phyloP scores from a whole-genome alignment of 2,113 vertebrate genomes.

The Sialia sialis region DNA sequence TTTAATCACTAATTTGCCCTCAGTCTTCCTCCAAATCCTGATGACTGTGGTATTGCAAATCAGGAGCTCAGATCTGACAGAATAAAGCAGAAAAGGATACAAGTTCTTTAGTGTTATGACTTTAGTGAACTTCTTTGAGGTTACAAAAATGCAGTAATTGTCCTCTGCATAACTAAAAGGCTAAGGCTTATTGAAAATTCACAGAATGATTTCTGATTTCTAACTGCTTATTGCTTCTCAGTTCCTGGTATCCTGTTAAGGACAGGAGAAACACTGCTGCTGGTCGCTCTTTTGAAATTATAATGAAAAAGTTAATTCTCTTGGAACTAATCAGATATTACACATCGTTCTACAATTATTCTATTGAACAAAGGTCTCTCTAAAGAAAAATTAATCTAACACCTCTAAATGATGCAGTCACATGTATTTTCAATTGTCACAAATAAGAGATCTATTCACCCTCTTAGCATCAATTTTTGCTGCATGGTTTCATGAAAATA shows the following conservation, averaged over 20 bases:
- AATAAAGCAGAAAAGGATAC: neutral
- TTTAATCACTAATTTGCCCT: neutral
- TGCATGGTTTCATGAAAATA: neutral
- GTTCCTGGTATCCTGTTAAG: neutral
- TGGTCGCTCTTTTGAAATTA: neutral
- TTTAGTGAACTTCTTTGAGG: neutral
- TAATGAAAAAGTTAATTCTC: slow-evolving; percentile 38
- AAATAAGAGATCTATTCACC: neutral
- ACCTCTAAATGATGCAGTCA: neutral
- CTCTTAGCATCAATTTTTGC: neutral
- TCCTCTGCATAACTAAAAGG: neutral
- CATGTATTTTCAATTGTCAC: slow-evolving; percentile 1
- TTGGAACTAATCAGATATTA: slow-evolving; percentile 28
- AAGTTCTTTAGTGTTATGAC: neutral
- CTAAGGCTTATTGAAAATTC: neutral
- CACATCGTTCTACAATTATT: neutral
- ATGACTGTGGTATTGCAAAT: neutral
- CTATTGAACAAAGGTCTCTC: neutral
- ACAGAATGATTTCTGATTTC: neutral
- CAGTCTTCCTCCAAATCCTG: neutral
- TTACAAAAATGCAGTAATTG: neutral
- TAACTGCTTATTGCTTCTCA: neutral
- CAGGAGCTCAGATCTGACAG: neutral
- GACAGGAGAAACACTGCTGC: neutral
- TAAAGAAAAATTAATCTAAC: slow-evolving; percentile 36